Conservation (phyloP, 1,140 invertebrate species). For the Lepidostoma basale region DNA sequence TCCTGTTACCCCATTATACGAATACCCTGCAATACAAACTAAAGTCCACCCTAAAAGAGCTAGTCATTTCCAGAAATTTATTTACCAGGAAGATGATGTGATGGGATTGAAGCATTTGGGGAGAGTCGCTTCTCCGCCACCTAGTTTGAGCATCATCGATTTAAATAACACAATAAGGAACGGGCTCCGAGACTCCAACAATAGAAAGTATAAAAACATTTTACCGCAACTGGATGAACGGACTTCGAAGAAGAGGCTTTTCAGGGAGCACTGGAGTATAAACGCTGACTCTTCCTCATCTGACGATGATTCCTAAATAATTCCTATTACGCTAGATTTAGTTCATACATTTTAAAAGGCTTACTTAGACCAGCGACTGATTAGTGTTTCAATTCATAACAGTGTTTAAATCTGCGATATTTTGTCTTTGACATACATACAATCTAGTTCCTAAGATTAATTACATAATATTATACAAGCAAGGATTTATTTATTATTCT, state of each 20-base stretch:
- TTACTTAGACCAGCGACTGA: no score
- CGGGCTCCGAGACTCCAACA: constrained; percentile 33
- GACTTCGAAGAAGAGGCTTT: constrained; percentile 32
- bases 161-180: constrained; percentile 44
- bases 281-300: constrained; percentile 39
- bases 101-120: constrained; percentile 6
- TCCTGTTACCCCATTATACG: constrained; percentile 31
- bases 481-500: no score
- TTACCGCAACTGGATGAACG: constrained; percentile 19
- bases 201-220: constrained; percentile 22
- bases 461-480: no score
- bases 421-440: no score
- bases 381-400: no score
- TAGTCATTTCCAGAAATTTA: constrained; percentile 13
- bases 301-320: constrained; percentile 36
- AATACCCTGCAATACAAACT: constrained; percentile 29
- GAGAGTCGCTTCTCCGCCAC: constrained; percentile 31
- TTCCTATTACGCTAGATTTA: not conserved
- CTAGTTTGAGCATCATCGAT: constrained; percentile 40
- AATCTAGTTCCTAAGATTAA: no score
- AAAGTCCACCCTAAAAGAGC: constrained; percentile 29
- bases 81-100: constrained; percentile 31
- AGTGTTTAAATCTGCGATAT: no score
- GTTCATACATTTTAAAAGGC: no score
- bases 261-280: constrained; percentile 19